Base-by-base conservation (phyloP, 2,888 invertebrate species). In the Pasiphila rectangulata region DNA sequence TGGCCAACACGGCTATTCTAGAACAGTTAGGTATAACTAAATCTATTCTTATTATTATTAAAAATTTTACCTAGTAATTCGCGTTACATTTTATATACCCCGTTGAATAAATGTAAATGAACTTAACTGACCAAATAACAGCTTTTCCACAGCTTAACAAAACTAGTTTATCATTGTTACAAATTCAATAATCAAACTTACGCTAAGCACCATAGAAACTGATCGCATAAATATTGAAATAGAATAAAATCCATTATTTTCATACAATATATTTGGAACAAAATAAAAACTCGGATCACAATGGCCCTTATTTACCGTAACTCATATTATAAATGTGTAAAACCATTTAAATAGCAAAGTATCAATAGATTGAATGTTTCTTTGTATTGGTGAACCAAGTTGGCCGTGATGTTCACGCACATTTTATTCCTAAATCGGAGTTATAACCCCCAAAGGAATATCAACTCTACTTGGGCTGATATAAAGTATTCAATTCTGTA, bases 321-420 rank as follows among this genome's bases (percentile, higher is more conserved):
- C 86, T 83, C 75, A 75, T 75, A 86, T 82, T 86, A 87, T 87
- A 85, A 85, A 88, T 87, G 87, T 87, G 86, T 88, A 88, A 87
- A 87, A 85, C 86, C 86, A 84, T 87, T 87, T 87, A 87, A 86
- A 86, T 83, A 77, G 79, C 73, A 71, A 72, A 79, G 74, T 80
- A 82, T 87, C 85, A 87, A 87, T 84, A 81, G 86, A 79, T 48
- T 72, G 78, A 78, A 83, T 81, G 80, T 83, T 83, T 69, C 83
- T 76, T 86, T 87, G 85, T 87, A 69, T 75, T 70, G 88, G 88
- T 86, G 84, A 86, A 87, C 88, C 88, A 79, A 82, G 77, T 81
- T 85, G 86, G 87, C 82, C 81, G 83, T 86, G 78, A 82, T 81
- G 79, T 81, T 83, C 84, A 86, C 86, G 86, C 86, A 83, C 81